Evolutionary conservation across 2,888 invertebrate genomes (phyloP).

Genomic region (Helleia helle): DNA sequence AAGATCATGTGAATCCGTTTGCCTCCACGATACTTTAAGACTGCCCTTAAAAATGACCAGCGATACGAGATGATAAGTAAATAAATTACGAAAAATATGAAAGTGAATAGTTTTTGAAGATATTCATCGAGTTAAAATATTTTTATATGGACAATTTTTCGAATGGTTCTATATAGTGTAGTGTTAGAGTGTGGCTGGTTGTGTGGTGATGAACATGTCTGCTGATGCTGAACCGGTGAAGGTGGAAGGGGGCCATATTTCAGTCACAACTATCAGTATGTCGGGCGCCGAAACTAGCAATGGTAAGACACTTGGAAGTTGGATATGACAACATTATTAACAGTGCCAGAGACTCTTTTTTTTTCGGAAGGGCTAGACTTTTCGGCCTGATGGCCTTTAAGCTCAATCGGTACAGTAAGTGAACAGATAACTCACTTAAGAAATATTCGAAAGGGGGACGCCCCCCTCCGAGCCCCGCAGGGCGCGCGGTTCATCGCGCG

Average conservation of each 20-base stretch:
- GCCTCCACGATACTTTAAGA: constrained; percentile 30
- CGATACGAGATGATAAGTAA: constrained; percentile 45
- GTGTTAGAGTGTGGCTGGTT: constrained; percentile 41
- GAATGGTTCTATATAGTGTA: constrained; percentile 49
- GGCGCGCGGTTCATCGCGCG: no score
- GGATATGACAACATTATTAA: no score
- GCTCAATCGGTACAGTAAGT: no score
- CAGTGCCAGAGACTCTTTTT: no score
- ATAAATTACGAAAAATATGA: constrained; percentile 41
- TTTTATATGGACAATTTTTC: constrained; percentile 33
- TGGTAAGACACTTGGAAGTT: no score
- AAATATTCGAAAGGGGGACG: no score
- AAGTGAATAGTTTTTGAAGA: constrained; percentile 36
- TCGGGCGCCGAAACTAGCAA: constrained; percentile 74
- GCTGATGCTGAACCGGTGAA: constrained; percentile 63
- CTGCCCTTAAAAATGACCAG: constrained; percentile 55
- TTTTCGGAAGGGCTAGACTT: no score
- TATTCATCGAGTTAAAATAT: constrained; percentile 31
- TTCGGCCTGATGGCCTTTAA: no score
- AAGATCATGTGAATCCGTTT: constrained; percentile 32
- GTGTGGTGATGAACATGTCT: constrained; percentile 46
- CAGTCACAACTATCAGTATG: constrained; percentile 87
- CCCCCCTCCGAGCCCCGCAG: no score
- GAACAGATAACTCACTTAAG: no score
- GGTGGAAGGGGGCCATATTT: constrained; percentile 76